Percentiles rank a stretch among this genome's conserved stretches.
Conservation (phyloP, 2,797 vertebrate species). For the Selene dorsalis region DNA sequence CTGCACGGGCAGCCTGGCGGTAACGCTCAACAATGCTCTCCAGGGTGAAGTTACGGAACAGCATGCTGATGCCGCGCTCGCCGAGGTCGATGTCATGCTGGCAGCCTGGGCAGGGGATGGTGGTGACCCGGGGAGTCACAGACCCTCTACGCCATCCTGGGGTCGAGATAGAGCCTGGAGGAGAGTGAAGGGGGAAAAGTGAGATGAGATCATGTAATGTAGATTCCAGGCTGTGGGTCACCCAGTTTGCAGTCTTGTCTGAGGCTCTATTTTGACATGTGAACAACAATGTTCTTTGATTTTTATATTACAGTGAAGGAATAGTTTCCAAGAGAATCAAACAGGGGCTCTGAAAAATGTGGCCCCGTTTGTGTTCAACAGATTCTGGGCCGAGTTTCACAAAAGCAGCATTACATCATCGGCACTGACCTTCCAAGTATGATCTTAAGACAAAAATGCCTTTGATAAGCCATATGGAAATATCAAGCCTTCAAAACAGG, state of each 20-base stretch:
- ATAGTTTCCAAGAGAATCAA: conserved; percentile 44
- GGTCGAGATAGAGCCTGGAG: conserved; percentile 84
- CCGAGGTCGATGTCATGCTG: conserved; percentile 95
- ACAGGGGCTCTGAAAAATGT: conserved; percentile 37
- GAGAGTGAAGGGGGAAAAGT: conserved; percentile 34
- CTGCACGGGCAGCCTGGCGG: conserved; percentile 94
- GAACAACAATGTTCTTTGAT: conserved; percentile 42
- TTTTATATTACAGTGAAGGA: conserved; percentile 17
- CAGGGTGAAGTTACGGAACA: conserved; percentile 97
- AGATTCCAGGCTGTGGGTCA: conserved; percentile 13
- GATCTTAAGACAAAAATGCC: conserved; percentile 47
- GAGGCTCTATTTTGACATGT: conserved; percentile 67
- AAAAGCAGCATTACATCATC: conserved; percentile 59
- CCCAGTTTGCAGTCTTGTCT: conserved; percentile 55
- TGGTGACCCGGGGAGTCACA: conserved; percentile 89
- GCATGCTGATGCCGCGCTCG: conserved; percentile 95
- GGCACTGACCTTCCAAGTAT: conserved; percentile 42
- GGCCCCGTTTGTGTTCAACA: conserved; percentile 37
- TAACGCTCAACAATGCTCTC: conserved; percentile 98
- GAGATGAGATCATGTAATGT: conserved; percentile 24
- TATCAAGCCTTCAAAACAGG: conserved; percentile 59
- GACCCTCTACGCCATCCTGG: conserved; percentile 93
- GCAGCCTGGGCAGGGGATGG: conserved; percentile 94
- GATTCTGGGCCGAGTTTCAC: conserved; percentile 40
- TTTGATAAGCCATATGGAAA: conserved; percentile 35